These are phyloP conservation scores for Oreohelix idahoensis DNA, from an alignment of 1,140 invertebrate genomes.

Conservation along the genomic window DNA sequence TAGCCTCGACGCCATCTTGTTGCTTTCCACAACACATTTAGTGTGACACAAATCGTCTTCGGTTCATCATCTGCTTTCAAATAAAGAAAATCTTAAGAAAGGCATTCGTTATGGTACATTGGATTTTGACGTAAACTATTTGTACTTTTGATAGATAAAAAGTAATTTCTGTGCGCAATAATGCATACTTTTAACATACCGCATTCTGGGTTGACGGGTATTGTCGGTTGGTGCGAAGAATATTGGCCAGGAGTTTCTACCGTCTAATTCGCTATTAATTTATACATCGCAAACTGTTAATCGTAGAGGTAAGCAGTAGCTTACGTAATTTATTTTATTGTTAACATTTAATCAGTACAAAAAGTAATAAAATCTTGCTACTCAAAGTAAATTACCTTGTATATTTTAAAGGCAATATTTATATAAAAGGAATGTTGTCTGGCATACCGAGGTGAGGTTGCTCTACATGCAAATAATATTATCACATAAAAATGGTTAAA, in stretches of 20 bases:
- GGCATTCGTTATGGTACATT: neutral
- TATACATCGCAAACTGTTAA: neutral
- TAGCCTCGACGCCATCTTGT: slow-evolving; percentile 27
- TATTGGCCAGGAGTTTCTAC: neutral
- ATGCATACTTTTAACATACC: neutral
- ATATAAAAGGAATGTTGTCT: no score
- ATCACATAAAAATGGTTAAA: no score
- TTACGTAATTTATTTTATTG: no score
- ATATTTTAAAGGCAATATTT: no score
- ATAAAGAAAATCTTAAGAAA: neutral
- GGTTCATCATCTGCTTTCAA: neutral
- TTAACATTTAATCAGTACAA: no score
- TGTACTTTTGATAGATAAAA: neutral
- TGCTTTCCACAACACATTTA: slow-evolving; percentile 16
- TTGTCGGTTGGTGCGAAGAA: neutral
- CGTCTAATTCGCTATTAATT: neutral
- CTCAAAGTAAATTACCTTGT: no score
- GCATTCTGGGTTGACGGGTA: slow-evolving; percentile 25
- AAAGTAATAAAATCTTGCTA: no score
- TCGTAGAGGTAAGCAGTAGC: no score
- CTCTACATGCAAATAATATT: no score
- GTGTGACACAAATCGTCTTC: neutral
- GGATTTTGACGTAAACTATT: neutral
- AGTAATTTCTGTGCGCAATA: neutral
- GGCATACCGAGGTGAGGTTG: no score